A percentile compares a stretch with the other conserved stretches of the same genome.
phyloP scores from a whole-genome alignment of 1,140 invertebrate species.

The Penaeus japonicus region DNA sequence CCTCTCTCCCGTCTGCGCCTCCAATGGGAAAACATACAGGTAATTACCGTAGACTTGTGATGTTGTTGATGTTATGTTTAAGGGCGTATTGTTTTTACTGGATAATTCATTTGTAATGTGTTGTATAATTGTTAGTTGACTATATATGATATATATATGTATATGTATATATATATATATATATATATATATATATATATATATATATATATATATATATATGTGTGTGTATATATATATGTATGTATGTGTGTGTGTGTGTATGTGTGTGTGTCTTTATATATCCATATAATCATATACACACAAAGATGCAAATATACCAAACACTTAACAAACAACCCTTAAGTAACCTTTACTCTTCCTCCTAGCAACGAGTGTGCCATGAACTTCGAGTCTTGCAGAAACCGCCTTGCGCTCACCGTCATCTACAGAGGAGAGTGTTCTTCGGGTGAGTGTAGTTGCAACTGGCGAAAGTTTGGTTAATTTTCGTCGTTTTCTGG shows the following conservation, averaged over 20 bases:
- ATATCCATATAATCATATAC: too few relatives aligned
- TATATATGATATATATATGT: slow-evolving; percentile 55
- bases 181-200: not conserved
- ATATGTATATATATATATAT: slow-evolving; percentile 62
- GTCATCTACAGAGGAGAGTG: slow-evolving; percentile 41
- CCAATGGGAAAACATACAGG: slow-evolving; percentile 66
- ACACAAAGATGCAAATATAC: too few relatives aligned
- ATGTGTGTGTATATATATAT: not conserved
- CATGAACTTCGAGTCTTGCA: slow-evolving; percentile 44
- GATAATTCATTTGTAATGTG: too few relatives aligned
- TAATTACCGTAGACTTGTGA: too few relatives aligned
- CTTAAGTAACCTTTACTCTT: not conserved
- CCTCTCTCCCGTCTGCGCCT: slow-evolving; percentile 66
- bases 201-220: not conserved
- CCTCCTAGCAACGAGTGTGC: slow-evolving; percentile 32
- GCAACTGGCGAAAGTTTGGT: not conserved
- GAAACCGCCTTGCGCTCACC: not conserved
- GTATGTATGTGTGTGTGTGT: not conserved
- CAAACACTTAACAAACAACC: too few relatives aligned
- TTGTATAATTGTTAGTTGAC: too few relatives aligned
- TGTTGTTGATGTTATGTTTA: too few relatives aligned
- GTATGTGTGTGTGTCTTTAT: too few relatives aligned
- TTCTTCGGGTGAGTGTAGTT: slow-evolving; percentile 22
- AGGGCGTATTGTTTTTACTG: too few relatives aligned
- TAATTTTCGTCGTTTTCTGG: not conserved